Evolutionary conservation across 2,113 vertebrate genomes (phyloP).

Genomic region (Upupa epops): DNA sequence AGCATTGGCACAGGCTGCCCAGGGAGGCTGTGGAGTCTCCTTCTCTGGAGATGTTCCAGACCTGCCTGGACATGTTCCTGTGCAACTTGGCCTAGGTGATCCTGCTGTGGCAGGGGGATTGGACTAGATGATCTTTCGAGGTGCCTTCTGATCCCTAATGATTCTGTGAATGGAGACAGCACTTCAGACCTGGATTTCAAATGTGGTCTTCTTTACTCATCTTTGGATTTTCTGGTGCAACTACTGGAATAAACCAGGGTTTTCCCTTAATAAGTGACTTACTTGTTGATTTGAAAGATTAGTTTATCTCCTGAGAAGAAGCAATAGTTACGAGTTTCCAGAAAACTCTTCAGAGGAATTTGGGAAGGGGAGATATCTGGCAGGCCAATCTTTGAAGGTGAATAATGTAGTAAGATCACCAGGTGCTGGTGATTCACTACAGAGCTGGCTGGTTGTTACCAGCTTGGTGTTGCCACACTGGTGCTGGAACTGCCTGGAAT

Average conservation of each 20-base stretch:
- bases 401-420: background rate
- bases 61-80: too few relatives aligned
- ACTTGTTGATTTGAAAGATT: background rate
- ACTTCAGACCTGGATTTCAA: background rate
- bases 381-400: background rate
- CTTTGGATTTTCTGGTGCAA: background rate
- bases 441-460: background rate
- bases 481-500: background rate
- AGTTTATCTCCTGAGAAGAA: background rate
- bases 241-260: background rate
- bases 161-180: background rate
- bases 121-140: too few relatives aligned
- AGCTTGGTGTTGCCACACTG: accelerated
- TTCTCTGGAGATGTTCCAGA: too few relatives aligned
- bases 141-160: too few relatives aligned
- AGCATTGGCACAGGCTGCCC: too few relatives aligned
- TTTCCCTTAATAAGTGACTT: background rate
- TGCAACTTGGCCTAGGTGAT: too few relatives aligned
- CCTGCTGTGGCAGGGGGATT: too few relatives aligned
- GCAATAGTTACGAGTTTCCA: background rate
- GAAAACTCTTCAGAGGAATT: background rate
- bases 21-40: too few relatives aligned
- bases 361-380: background rate
- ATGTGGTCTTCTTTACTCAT: background rate
- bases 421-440: background rate